Evolutionary conservation across 2,888 invertebrate genomes (phyloP).

Genomic region (Nymphalis c-album): DNA sequence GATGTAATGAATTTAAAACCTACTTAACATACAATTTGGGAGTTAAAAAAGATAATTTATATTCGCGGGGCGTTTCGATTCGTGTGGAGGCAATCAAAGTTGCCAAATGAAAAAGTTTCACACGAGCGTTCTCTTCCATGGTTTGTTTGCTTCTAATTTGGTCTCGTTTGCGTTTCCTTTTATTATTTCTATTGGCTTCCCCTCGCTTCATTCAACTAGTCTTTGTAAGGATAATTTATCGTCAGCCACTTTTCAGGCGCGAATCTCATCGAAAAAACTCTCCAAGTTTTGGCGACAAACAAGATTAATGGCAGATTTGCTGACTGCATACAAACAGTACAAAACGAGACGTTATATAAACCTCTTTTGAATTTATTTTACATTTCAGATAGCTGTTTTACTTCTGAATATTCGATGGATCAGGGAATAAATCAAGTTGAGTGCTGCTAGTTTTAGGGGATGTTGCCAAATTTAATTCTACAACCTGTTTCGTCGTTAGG

Average conservation of each 20-base stretch:
- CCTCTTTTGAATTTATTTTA: constrained; percentile 27
- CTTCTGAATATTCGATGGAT: constrained; percentile 10
- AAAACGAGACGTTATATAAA: constrained; percentile 23
- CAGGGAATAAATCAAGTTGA: neutral
- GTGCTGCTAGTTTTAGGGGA: neutral
- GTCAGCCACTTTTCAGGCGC: constrained; percentile 40
- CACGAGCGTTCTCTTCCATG: constrained; percentile 45
- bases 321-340: constrained; percentile 39
- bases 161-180: constrained; percentile 48
- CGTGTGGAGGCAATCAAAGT: constrained; percentile 62
- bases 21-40: constrained; percentile 41
- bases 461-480: constrained; percentile 5
- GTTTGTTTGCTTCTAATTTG: constrained; percentile 47
- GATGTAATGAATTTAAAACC: constrained; percentile 46
- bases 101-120: constrained; percentile 64
- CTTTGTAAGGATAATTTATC: constrained; percentile 54
- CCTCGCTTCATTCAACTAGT: constrained; percentile 32
- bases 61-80: constrained; percentile 51
- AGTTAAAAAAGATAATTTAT: constrained; percentile 51
- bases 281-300: constrained; percentile 51
- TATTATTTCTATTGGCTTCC: constrained; percentile 54
- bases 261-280: constrained; percentile 18
- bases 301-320: constrained; percentile 51
- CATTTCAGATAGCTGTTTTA: constrained; percentile 18
- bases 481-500: neutral